Evolutionary conservation across 64 coral and sea anemone genomes (phyloP).

Genomic region (Montipora efflorescens): DNA sequence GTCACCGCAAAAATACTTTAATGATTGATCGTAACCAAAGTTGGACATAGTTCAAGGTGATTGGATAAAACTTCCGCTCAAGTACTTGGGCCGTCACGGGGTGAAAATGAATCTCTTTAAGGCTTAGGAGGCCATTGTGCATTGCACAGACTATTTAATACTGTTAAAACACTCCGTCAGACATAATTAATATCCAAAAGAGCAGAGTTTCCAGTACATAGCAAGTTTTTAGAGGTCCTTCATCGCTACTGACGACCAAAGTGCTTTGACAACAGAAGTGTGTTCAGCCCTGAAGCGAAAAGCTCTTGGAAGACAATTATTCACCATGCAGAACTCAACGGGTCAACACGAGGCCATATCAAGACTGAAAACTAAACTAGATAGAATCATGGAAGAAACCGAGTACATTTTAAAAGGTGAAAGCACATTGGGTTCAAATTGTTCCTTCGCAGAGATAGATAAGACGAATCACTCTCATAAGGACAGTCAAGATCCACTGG

Average conservation of each 20-base stretch:
- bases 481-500: not conserved
- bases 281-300: not conserved
- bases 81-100: not conserved
- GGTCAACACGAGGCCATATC: slow-evolving; percentile 35
- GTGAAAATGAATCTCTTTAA: not conserved
- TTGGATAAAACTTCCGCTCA: not conserved
- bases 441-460: not conserved
- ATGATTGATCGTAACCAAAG: slow-evolving; percentile 5
- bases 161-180: no score
- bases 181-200: not conserved
- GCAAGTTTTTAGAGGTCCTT: no score
- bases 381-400: slow-evolving; percentile 48
- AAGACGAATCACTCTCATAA: not conserved
- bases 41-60: not conserved
- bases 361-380: slow-evolving; percentile 19
- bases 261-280: no score
- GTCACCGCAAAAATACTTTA: not conserved
- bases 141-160: not conserved
- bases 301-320: not conserved
- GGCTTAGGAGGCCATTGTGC: not conserved
- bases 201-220: not conserved
- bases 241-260: no score
- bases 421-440: not conserved
- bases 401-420: slow-evolving; percentile 7
- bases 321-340: not conserved